These are phyloP conservation scores for Helarctos malayanus DNA, from an alignment of 2,797 vertebrate species.

Conservation along the genomic window DNA sequence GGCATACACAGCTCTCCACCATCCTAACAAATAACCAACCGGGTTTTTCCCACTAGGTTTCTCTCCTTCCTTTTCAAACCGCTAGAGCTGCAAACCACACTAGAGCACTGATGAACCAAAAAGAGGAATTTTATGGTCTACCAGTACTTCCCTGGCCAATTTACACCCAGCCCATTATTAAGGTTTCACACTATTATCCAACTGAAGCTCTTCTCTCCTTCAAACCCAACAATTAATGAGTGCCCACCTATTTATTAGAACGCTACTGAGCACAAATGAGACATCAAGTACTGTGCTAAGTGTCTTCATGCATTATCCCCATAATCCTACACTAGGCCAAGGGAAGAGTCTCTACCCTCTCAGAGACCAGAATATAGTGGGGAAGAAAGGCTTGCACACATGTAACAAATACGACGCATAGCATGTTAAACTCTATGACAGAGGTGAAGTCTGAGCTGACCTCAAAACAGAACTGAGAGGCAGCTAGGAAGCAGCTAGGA, in stretches of 20 bases:
- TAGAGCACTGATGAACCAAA: conserved; percentile 61
- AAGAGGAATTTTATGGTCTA: not conserved
- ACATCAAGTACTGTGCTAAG: conserved; percentile 11
- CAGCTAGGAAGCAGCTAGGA: not conserved
- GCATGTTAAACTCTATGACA: not conserved
- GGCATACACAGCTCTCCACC: not conserved
- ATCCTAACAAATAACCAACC: conserved; percentile 47
- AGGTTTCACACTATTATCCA: conserved; percentile 49
- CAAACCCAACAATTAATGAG: conserved; percentile 58
- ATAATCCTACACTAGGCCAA: conserved; percentile 12
- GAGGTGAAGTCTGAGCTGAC: conserved; percentile 10
- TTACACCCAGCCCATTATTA: conserved; percentile 28
- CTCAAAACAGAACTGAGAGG: conserved; percentile 9
- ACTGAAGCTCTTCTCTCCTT: conserved; percentile 30
- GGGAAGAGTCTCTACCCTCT: not conserved
- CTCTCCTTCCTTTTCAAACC: conserved; percentile 61
- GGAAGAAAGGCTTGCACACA: not conserved
- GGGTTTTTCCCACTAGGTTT: not conserved
- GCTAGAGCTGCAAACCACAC: conserved; percentile 51
- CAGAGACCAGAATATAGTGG: not conserved
- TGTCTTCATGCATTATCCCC: not conserved
- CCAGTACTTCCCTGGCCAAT: conserved; percentile 43
- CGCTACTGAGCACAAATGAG: conserved; percentile 27
- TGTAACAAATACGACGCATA: not conserved
- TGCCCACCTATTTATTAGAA: conserved; percentile 52